These are phyloP conservation scores for Mus minutoides DNA, from an alignment of 2,797 vertebrate genomes.

Conservation along the genomic window DNA sequence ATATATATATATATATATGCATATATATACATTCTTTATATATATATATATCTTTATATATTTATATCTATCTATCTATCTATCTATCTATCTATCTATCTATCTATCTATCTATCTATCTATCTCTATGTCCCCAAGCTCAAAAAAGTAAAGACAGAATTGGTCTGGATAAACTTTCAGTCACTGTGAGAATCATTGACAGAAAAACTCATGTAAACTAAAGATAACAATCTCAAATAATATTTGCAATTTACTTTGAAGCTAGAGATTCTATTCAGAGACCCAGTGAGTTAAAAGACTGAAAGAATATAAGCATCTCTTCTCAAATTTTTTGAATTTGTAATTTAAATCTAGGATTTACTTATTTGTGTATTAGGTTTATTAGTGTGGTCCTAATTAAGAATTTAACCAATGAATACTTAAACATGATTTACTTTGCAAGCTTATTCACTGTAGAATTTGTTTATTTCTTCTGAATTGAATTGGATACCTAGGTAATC, in stretches of 20 bases:
- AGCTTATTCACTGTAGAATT: neutral
- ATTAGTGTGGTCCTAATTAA: neutral
- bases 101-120: no score
- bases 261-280: neutral
- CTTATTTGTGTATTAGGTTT: neutral
- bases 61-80: no score
- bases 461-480: neutral
- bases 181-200: neutral
- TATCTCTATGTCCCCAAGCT: neutral
- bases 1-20: no score
- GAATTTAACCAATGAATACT: neutral
- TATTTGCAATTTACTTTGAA: neutral
- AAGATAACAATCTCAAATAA: neutral
- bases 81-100: no score
- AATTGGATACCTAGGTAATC: neutral
- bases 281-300: neutral
- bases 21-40: no score
- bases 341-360: neutral
- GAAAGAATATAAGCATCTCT: neutral
- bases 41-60: no score
- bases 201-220: neutral
- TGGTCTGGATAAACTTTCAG: neutral
- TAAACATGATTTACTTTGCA: neutral
- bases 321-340: neutral
- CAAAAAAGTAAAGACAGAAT: conserved; percentile 43